A percentile compares a stretch with the other conserved stretches of the same genome.
These are phyloP conservation scores for Chironomus striatipennis DNA, from an alignment of 1,140 invertebrate species.

Conservation along the genomic window DNA sequence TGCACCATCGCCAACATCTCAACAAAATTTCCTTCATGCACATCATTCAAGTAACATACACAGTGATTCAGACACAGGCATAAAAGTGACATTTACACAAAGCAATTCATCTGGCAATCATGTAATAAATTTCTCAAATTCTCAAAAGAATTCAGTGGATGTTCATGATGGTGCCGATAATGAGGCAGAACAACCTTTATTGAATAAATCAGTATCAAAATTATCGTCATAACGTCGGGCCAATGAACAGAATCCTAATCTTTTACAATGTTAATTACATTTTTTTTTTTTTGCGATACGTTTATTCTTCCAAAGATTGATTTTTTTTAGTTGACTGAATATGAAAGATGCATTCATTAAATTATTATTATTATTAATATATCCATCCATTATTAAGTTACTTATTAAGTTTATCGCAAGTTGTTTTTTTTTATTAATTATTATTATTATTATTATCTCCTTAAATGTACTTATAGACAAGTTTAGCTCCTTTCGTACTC, in stretches of 20 bases:
- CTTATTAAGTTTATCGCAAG: neutral
- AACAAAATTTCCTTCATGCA: constrained; percentile 8
- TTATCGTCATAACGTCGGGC: neutral
- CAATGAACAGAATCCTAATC: neutral
- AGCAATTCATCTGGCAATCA: constrained; percentile 3
- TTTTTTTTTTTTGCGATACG: neutral
- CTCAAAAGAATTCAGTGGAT: neutral
- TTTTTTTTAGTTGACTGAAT: constrained; percentile 1
- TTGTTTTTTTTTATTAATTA: no score
- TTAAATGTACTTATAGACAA: no score
- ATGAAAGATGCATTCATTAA: neutral
- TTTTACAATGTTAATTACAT: neutral
- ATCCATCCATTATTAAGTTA: constrained; percentile 5
- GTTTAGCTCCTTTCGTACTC: no score
- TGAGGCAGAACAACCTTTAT: neutral
- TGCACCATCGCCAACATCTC: constrained; percentile 25
- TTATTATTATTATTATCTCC: no score
- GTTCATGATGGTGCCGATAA: neutral
- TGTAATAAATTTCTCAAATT: neutral
- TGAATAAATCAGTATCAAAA: neutral
- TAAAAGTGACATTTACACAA: neutral
- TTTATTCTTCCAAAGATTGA: neutral
- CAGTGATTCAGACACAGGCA: neutral
- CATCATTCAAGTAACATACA: neutral
- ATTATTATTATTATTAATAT: neutral